Conservation (phyloP, 2,797 vertebrate species). For the Tolypeutes matacus region DNA sequence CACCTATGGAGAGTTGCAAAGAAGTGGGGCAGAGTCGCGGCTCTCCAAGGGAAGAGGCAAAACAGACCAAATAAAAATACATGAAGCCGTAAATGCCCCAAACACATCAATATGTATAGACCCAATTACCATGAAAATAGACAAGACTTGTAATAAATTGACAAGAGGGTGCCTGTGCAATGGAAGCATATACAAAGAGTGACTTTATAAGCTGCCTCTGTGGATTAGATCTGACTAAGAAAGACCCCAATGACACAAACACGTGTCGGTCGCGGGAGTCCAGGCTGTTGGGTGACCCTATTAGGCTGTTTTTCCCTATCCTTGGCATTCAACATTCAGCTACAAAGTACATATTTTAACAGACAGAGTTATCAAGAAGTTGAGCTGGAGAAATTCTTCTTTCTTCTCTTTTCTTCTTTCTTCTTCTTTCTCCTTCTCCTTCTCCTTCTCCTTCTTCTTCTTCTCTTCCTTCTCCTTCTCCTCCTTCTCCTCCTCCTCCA, state of each 20-base stretch:
- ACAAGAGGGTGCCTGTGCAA: neutral
- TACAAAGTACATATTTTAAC: neutral
- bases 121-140: conserved; percentile 21
- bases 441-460: conserved; percentile 18
- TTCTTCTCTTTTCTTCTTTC: conserved; percentile 38
- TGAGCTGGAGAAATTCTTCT: conserved; percentile 30
- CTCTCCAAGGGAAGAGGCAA: neutral
- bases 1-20: accelerated
- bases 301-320: neutral
- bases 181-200: accelerated
- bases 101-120: conserved; percentile 63
- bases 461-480: neutral
- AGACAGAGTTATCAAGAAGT: conserved; percentile 57
- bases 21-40: neutral
- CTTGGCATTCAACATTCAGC: neutral
- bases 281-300: neutral
- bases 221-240: neutral
- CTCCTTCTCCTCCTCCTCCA: conserved; percentile 5
- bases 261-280: neutral
- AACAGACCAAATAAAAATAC: conserved; percentile 38
- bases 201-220: neutral
- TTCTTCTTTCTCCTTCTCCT: too few relatives aligned
- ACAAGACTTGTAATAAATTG: neutral
- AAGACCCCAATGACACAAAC: neutral
- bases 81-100: neutral